These are phyloP conservation scores for Microctonus brassicae DNA, from an alignment of 2,888 invertebrate species.

Conservation along the genomic window DNA sequence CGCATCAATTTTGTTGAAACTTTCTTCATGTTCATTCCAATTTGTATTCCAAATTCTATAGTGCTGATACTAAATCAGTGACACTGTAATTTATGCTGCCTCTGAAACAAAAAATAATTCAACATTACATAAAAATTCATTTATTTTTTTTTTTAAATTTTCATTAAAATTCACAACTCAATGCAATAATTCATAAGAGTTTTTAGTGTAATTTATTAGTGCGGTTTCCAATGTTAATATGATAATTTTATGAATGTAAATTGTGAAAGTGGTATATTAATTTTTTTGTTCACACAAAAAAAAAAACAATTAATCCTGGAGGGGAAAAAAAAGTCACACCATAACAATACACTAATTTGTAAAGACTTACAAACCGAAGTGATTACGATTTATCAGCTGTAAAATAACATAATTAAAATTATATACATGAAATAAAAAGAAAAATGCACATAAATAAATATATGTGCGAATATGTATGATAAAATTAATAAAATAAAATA, in stretches of 20 bases:
- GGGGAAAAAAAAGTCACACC: conserved; percentile 8
- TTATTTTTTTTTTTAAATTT: no score
- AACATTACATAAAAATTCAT: neutral
- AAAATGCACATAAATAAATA: conserved; percentile 25
- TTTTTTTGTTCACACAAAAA: neutral
- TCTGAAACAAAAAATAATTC: conserved; percentile 55
- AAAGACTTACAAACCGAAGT: conserved; percentile 49
- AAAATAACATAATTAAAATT: conserved; percentile 46
- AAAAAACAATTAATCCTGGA: neutral
- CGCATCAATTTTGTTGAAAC: no score
- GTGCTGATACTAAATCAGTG: no score
- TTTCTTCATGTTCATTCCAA: no score
- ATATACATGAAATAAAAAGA: conserved; percentile 15
- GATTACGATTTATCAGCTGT: conserved; percentile 57
- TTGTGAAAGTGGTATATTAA: no score
- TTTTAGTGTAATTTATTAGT: no score
- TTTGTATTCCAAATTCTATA: no score
- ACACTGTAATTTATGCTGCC: conserved; percentile 50
- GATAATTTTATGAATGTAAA: no score
- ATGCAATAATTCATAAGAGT: no score
- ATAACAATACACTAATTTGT: conserved; percentile 1
- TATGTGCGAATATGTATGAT: no score
- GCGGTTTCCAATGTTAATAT: no score
- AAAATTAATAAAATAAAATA: conserved; percentile 4
- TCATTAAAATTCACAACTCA: no score